Base-by-base conservation (phyloP, 1,140 invertebrate species). In the Nixonia krombeini region DNA sequence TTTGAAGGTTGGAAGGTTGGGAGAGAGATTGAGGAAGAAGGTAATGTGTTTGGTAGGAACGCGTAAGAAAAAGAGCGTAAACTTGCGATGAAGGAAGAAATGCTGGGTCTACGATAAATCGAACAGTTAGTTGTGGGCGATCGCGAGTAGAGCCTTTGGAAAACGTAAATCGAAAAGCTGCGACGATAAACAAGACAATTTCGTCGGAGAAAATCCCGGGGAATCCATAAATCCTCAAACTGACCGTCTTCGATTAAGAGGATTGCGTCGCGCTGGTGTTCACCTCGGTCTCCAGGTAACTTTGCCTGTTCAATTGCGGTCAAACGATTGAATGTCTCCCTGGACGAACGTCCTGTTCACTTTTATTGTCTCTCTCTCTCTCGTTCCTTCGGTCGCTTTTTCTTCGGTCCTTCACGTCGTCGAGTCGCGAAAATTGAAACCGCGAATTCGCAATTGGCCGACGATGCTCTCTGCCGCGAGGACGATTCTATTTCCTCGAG, bases 301-400 rank as follows among this genome's bases (percentile, higher is more conserved):
- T 73, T 75, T 67, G 62, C 70, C 70, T 53, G 66, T 69, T 63
- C 62, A 62, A 74, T 72, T 62, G 72, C 64, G 68, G 64, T 74
- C 63, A 69, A 70, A 71, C 76, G 72, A 74, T 78, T 73, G 66
- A 81, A 81, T 79, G 77, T 79, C 74, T 81, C 79, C 79, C 79
- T 64, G 55, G 76, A 76, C 79, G 76, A 75, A 53, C 57, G 66
- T 79, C 57, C 65, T 58, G 63, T 70, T 58, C 62, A 41, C 50
- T 49, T 65, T 73, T 70, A 64, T 75, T 75, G 67, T 72, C 67
- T 63, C 63, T 57, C 51, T 65, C 62, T 37, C 58, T 65, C 50
- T n/a, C n/a, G n/a, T n/a, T 63, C 38, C 40, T 35, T 46, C 41
- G 31, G 37, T 35, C 17, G 44, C 35, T 56, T 64, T 62, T 63